phyloP scores from a whole-genome alignment of 2,797 vertebrate species.

The Sebastes minor region DNA sequence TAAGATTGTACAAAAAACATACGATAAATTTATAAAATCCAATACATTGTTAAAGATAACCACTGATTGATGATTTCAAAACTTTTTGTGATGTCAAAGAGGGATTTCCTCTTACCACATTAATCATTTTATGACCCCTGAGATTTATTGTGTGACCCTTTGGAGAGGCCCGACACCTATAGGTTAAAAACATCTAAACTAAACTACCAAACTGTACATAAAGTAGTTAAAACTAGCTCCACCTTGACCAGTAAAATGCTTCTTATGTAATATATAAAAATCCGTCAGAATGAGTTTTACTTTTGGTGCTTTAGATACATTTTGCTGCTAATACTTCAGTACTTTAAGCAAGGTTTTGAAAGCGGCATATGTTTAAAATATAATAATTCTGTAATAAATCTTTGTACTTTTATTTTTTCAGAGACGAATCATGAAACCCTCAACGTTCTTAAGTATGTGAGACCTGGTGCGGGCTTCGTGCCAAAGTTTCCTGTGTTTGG shows the following conservation, averaged over 20 bases:
- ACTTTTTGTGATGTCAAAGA: background rate
- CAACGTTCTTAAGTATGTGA: conserved; percentile 79
- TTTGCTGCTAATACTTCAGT: background rate
- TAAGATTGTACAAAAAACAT: background rate
- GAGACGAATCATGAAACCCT: conserved; percentile 84
- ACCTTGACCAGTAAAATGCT: background rate
- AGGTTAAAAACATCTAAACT: background rate
- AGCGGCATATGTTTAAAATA: background rate
- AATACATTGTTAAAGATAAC: background rate
- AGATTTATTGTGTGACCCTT: background rate
- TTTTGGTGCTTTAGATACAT: background rate
- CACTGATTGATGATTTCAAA: background rate
- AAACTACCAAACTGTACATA: background rate
- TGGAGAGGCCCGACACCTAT: background rate
- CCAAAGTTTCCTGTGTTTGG: conserved; percentile 85
- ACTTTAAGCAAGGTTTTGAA: background rate
- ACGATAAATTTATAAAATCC: background rate
- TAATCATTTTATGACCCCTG: background rate
- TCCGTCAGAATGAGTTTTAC: background rate
- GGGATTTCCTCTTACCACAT: background rate
- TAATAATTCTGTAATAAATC: background rate
- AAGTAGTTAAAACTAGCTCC: background rate
- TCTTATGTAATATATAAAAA: too few species aligned
- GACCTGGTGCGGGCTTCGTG: conserved; percentile 82
- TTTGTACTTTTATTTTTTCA: conserved; percentile 40